phyloP scores from a whole-genome alignment of 2,888 invertebrate genomes.

The Plagodis dolabraria region DNA sequence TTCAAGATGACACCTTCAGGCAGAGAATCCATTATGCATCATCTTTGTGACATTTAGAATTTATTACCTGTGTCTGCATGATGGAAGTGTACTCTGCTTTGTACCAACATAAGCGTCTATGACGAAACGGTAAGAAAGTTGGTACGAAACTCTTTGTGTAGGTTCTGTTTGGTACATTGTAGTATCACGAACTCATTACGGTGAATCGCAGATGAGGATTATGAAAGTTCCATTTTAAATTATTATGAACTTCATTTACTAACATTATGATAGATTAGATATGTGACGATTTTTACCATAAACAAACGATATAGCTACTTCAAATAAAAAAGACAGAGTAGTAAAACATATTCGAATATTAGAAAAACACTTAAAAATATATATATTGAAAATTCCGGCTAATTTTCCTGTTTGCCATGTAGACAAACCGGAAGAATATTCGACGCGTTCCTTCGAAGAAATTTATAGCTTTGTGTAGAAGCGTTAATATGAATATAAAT shows the following conservation, averaged over 20 bases:
- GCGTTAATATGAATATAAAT: too few relatives aligned
- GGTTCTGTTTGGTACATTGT: constrained; percentile 16
- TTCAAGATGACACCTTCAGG: constrained; percentile 59
- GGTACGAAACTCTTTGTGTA: constrained; percentile 29
- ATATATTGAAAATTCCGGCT: too few relatives aligned
- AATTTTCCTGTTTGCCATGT: too few relatives aligned
- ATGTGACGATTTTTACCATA: too few relatives aligned
- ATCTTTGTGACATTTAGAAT: constrained; percentile 78
- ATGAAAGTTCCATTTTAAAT: constrained; percentile 7
- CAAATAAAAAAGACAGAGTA: too few relatives aligned
- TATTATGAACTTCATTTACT: background rate
- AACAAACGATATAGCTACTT: too few relatives aligned
- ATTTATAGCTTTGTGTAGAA: too few relatives aligned
- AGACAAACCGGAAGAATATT: too few relatives aligned
- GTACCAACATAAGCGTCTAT: constrained; percentile 51
- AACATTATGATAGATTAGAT: too few relatives aligned
- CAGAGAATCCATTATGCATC: constrained; percentile 71
- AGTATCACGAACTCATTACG: constrained; percentile 33
- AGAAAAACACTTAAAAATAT: too few relatives aligned
- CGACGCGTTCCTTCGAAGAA: too few relatives aligned
- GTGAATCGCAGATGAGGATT: constrained; percentile 13
- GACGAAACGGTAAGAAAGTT: constrained; percentile 45
- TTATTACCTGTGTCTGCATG: constrained; percentile 72
- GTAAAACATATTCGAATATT: too few relatives aligned
- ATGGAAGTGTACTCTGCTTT: constrained; percentile 56